Evolutionary conservation across 1,140 invertebrate species (phyloP).

Genomic region (Bombus picipes): DNA sequence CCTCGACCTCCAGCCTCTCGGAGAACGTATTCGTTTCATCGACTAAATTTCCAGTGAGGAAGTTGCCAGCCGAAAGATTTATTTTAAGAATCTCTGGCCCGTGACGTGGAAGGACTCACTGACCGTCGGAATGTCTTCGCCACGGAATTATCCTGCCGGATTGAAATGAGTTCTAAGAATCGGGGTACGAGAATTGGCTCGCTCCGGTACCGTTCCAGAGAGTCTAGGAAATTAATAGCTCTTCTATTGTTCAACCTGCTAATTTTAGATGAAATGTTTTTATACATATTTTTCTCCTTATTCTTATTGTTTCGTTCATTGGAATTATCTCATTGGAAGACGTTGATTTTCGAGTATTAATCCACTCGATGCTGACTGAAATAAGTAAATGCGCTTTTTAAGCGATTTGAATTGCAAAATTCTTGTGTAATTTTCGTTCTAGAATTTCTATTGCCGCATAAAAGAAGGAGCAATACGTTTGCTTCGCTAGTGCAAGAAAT

Average conservation of each 20-base stretch:
- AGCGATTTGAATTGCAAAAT: too few relatives aligned
- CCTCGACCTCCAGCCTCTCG: background rate
- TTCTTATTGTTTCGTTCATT: background rate
- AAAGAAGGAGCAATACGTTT: background rate
- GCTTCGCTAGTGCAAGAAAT: background rate
- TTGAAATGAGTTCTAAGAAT: slow-evolving; percentile 53
- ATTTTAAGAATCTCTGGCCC: slow-evolving; percentile 41
- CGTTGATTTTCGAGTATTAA: background rate
- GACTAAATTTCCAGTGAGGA: slow-evolving; percentile 24
- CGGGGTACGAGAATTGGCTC: slow-evolving; percentile 38
- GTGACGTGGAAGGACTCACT: slow-evolving; percentile 42
- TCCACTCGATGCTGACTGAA: too few relatives aligned
- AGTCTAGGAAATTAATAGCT: slow-evolving; percentile 44
- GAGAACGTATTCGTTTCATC: slow-evolving; percentile 29
- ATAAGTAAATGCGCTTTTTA: too few relatives aligned
- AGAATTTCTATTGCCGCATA: too few relatives aligned
- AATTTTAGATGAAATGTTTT: slow-evolving; percentile 28
- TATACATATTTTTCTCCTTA: background rate
- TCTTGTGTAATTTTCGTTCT: too few relatives aligned
- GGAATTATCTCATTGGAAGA: background rate
- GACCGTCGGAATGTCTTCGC: slow-evolving; percentile 47
- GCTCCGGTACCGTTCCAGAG: slow-evolving; percentile 30
- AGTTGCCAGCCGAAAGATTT: slow-evolving; percentile 41
- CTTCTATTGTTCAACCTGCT: slow-evolving; percentile 37
- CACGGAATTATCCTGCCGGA: slow-evolving; percentile 49